Percentiles rank a stretch among this genome's conserved stretches.
phyloP scores from a whole-genome alignment of 2,113 vertebrate species.

The Carettochelys insculpta region DNA sequence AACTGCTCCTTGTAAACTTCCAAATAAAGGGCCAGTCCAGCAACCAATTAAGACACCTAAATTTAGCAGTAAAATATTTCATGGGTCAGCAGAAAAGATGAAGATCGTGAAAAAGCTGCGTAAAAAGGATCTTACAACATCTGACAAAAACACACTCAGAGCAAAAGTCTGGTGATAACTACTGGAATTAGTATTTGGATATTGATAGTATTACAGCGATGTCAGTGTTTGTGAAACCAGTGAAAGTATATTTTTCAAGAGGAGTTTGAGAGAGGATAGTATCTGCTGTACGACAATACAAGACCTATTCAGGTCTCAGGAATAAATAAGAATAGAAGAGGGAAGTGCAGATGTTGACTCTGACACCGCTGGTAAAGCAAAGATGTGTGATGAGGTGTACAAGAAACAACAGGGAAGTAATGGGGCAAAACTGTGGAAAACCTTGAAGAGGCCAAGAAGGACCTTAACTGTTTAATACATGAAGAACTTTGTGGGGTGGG shows the following conservation, averaged over 20 bases:
- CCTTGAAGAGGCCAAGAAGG: background rate
- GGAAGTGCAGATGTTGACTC: background rate
- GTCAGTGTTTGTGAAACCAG: background rate
- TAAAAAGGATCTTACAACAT: background rate
- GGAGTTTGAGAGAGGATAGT: background rate
- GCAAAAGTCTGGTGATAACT: background rate
- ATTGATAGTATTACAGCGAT: background rate
- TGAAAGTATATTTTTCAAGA: background rate
- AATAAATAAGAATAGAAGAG: background rate
- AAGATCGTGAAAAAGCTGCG: no score
- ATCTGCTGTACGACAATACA: background rate
- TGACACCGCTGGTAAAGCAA: background rate
- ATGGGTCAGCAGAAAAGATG: no score
- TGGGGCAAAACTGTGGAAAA: background rate
- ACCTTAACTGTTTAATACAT: background rate
- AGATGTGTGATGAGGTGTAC: background rate
- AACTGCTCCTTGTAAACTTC: no score
- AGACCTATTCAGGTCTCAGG: background rate
- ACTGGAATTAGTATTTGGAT: background rate
- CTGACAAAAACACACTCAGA: background rate
- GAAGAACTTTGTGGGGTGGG: background rate
- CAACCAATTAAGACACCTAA: no score
- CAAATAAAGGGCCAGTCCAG: no score
- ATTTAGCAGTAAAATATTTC: no score
- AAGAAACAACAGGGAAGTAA: background rate